Percentiles rank a stretch among this genome's conserved stretches.
Evolutionary conservation across 2,797 vertebrate genomes (phyloP).

Genomic region (Lagothrix lagotricha): DNA sequence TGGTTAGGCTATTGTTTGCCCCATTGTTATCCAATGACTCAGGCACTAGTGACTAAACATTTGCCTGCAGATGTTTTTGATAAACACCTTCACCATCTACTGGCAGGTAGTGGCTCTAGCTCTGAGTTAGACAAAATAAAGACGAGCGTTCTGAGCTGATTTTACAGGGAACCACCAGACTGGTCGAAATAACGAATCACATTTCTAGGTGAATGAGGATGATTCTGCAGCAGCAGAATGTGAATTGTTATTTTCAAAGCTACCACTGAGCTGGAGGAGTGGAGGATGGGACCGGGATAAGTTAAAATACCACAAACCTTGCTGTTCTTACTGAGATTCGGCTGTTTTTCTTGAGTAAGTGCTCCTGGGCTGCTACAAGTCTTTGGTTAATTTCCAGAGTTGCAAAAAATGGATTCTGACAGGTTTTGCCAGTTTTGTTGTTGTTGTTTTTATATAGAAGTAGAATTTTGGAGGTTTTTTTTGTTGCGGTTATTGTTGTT

Average conservation of each 20-base stretch:
- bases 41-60: background rate
- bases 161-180: background rate
- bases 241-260: background rate
- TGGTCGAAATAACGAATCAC: background rate
- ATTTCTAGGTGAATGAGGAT: background rate
- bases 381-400: background rate
- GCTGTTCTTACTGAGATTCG: background rate
- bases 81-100: background rate
- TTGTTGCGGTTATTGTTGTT: background rate
- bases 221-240: background rate
- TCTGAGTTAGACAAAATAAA: background rate
- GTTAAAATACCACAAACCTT: background rate
- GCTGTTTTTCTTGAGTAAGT: background rate
- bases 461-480: background rate
- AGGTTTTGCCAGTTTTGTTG: background rate
- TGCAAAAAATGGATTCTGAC: background rate
- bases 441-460: background rate
- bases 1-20: background rate
- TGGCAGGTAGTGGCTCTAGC: background rate
- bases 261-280: background rate
- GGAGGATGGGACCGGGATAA: background rate
- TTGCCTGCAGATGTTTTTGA: background rate
- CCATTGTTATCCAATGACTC: background rate
- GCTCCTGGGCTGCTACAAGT: background rate
- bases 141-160: background rate